Evolutionary conservation across 2,113 vertebrate genomes (phyloP).

Genomic region (Donacobius atricapilla): DNA sequence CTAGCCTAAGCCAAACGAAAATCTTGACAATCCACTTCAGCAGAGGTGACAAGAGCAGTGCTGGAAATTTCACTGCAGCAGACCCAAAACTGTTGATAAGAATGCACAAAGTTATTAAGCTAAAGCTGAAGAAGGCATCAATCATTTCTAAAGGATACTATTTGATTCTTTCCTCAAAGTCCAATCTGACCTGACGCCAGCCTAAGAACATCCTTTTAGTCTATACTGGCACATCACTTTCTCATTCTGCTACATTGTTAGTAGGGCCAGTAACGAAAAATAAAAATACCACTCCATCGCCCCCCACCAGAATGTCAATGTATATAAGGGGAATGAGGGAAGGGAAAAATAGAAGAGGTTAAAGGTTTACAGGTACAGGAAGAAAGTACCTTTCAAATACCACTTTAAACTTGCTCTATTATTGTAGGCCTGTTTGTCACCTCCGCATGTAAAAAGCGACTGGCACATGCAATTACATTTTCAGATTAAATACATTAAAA

Average conservation of each 20-base stretch:
- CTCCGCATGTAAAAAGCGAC: neutral
- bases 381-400: neutral
- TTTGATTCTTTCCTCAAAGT: constrained; percentile 15
- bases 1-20: neutral
- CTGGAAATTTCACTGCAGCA: neutral
- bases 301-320: neutral
- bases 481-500: neutral
- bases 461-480: neutral
- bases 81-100: neutral
- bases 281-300: neutral
- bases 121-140: constrained; percentile 12
- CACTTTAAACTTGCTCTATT: neutral
- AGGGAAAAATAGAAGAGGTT: neutral
- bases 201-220: constrained; percentile 9
- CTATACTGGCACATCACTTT: neutral
- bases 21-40: neutral
- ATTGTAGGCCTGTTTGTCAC: neutral
- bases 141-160: constrained; percentile 9
- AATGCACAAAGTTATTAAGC: constrained; percentile 18
- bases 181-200: neutral
- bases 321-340: neutral
- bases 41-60: neutral
- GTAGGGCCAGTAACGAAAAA: neutral
- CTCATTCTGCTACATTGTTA: neutral
- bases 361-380: neutral